These are phyloP conservation scores for Oscarella lobularis DNA, from an alignment of 37 sponge, comb jelly and placozoan genomes.

Conservation along the genomic window DNA sequence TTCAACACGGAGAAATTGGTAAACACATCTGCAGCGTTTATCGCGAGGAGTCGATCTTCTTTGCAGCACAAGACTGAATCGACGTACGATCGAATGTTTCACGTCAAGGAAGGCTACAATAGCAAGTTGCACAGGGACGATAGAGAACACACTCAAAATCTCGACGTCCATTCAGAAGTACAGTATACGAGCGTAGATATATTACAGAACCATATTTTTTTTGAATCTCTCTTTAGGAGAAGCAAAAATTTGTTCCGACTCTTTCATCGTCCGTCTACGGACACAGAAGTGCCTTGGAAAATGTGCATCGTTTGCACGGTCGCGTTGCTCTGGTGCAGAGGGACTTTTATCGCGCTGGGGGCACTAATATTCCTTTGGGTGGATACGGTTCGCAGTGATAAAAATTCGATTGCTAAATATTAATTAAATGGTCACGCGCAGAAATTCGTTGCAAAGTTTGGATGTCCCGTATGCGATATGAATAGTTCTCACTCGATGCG, in stretches of 20 bases:
- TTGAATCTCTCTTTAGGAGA: constrained; percentile 33
- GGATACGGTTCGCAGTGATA: no score
- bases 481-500: no score
- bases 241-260: constrained; percentile 44
- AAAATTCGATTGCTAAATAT: no score
- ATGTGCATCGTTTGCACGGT: constrained; percentile 35
- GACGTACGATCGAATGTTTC: constrained; percentile 30
- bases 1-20: no score
- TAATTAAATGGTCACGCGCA: no score
- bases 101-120: constrained; percentile 73
- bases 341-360: constrained; percentile 77
- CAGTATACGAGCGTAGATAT: no score
- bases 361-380: constrained; percentile 10
- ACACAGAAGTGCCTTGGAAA: constrained; percentile 46
- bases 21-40: no score
- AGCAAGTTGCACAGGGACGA: constrained; percentile 82
- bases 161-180: constrained; percentile 46
- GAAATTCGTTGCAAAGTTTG: no score
- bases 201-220: no score
- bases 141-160: constrained; percentile 60
- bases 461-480: no score
- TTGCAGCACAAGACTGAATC: neutral
- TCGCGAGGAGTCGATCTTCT: no score
- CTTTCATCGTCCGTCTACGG: constrained; percentile 84
- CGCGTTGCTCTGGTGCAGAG: constrained; percentile 69